These are phyloP conservation scores for Atlantisia rogersi DNA, from an alignment of 2,113 vertebrate species.

Conservation along the genomic window DNA sequence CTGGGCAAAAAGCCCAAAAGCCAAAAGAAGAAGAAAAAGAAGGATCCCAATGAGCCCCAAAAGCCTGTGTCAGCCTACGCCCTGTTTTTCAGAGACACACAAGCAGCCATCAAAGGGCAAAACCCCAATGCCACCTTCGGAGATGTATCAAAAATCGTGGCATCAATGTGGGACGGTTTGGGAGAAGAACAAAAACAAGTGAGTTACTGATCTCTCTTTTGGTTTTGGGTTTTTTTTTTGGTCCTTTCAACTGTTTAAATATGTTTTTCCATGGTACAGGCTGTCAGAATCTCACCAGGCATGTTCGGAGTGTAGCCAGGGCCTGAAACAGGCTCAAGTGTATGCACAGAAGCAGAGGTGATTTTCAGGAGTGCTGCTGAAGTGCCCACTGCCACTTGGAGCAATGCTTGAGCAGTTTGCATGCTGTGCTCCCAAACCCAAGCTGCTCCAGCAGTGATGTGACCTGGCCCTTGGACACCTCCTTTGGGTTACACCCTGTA, in stretches of 20 bases:
- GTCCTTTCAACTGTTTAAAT: not conserved
- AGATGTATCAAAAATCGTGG: constrained; percentile 97
- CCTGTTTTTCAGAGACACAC: constrained; percentile 97
- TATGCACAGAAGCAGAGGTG: not conserved
- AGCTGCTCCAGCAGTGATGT: accelerated
- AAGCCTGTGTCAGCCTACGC: constrained; percentile 98
- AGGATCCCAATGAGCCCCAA: constrained; percentile 97
- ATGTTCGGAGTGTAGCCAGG: accelerated
- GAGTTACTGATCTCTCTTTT: not conserved
- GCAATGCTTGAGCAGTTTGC: not conserved
- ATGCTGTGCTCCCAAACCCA: accelerated
- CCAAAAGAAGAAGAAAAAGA: constrained; percentile 99
- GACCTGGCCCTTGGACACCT: not conserved
- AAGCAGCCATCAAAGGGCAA: constrained; percentile 97
- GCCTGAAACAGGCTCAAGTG: not conserved
- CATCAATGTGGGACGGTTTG: constrained; percentile 97
- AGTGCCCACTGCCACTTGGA: not conserved
- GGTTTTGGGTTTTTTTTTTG: no score
- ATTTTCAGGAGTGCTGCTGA: not conserved
- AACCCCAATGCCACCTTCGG: constrained; percentile 98
- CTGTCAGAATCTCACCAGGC: not conserved
- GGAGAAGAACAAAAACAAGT: constrained; percentile 99
- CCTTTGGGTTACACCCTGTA: not conserved
- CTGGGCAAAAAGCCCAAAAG: constrained; percentile 96
- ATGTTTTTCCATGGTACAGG: not conserved